Conservation (phyloP, 2,797 vertebrate species). For the Gallirallus australis region DNA sequence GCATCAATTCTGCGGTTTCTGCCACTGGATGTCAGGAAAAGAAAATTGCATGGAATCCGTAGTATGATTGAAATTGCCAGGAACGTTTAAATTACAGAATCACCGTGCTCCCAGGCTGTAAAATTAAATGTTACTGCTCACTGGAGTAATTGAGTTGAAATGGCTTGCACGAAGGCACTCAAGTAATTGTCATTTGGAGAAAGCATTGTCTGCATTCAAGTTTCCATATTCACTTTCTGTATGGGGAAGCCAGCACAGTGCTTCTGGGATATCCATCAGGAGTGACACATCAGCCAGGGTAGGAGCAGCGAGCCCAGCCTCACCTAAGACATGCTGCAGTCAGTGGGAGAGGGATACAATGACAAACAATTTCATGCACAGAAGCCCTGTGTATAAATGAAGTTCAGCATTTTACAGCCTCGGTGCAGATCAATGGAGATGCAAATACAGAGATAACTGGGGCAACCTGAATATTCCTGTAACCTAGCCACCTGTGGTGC, state of each 20-base stretch:
- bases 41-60: not conserved
- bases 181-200: not conserved
- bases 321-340: not conserved
- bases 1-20: slow-evolving; percentile 6
- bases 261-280: not conserved
- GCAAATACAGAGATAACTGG: not conserved
- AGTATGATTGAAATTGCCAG: slow-evolving; percentile 41
- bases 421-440: not conserved
- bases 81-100: slow-evolving; percentile 8
- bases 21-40: slow-evolving; percentile 17
- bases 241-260: not conserved
- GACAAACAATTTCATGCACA: not conserved
- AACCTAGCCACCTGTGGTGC: not conserved
- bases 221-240: not conserved
- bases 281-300: not conserved
- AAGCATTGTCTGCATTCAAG: not conserved
- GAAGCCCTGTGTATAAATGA: not conserved
- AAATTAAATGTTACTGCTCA: slow-evolving; percentile 46
- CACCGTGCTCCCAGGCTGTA: not conserved
- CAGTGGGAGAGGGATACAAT: not conserved
- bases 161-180: slow-evolving; percentile 39
- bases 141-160: slow-evolving; percentile 58
- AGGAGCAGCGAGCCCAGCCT: not conserved
- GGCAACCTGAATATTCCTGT: not conserved
- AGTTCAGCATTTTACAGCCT: not conserved